phyloP scores from a whole-genome alignment of 2,113 vertebrate species.

The Dendrocopos noguchii region DNA sequence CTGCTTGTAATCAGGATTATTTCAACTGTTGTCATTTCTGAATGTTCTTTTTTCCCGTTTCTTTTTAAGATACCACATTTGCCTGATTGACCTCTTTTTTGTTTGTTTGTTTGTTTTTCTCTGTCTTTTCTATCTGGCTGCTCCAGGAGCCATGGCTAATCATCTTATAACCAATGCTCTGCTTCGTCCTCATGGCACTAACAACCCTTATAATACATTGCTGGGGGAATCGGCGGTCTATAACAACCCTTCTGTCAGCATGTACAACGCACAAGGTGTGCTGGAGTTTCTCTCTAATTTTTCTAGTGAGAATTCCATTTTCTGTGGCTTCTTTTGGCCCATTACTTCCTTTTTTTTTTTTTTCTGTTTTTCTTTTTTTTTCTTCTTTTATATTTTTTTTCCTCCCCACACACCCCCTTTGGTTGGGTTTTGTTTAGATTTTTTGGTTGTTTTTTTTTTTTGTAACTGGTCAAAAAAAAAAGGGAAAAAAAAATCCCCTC shows the following conservation, averaged over 20 bases:
- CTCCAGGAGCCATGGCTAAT: conserved; percentile 99
- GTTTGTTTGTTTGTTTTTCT: conserved; percentile 80
- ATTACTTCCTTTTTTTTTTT: conserved; percentile 29
- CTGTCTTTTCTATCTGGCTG: conserved; percentile 92
- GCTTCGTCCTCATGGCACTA: conserved; percentile 99
- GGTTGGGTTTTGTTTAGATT: not conserved
- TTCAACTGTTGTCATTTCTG: conserved; percentile 89
- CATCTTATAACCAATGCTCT: conserved; percentile 99
- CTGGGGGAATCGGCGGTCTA: conserved; percentile 98
- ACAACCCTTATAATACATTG: conserved; percentile 99
- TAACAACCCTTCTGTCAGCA: conserved; percentile 99
- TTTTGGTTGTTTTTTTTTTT: conserved; percentile 23
- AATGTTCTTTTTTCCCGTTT: conserved; percentile 79
- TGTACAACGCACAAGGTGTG: conserved; percentile 99
- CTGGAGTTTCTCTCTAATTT: conserved; percentile 84
- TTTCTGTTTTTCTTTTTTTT: not conserved
- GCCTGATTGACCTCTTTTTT: conserved; percentile 91
- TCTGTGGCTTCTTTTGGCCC: conserved; percentile 78
- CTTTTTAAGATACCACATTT: conserved; percentile 83
- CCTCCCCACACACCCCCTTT: not conserved
- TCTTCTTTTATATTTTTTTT: not conserved
- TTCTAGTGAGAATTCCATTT: conserved; percentile 81
- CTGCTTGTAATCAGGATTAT: conserved; percentile 81
- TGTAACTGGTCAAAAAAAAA: conserved; percentile 23
- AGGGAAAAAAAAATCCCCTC: not conserved